These are phyloP conservation scores for Hafferia zeledoni DNA, from an alignment of 2,797 vertebrate species.

Conservation along the genomic window DNA sequence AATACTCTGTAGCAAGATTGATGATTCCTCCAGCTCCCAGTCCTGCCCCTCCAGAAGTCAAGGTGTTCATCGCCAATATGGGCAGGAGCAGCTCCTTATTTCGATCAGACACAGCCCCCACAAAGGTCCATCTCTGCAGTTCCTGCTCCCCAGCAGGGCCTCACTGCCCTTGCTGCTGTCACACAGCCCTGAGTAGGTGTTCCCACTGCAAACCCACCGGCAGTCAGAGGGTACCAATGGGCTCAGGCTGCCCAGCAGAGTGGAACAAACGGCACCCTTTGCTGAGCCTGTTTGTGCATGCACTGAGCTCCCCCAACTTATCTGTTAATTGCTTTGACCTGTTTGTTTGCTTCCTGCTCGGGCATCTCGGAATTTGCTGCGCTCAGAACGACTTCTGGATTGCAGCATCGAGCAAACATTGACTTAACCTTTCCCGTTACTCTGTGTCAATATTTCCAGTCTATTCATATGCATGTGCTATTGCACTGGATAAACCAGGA, in stretches of 20 bases:
- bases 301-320: conserved; percentile 7
- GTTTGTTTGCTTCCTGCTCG: conserved; percentile 59
- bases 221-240: fast-evolving
- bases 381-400: conserved; percentile 18
- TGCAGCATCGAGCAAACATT: conserved; percentile 70
- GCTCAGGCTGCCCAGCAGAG: background rate
- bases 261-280: background rate
- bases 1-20: conserved; percentile 22
- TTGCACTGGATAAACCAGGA: conserved; percentile 19
- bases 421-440: conserved; percentile 71
- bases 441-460: conserved; percentile 50
- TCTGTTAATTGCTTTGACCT: conserved; percentile 76
- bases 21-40: background rate
- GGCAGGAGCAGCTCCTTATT: background rate
- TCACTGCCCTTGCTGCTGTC: background rate
- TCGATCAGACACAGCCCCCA: fast-evolving
- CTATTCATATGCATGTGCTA: conserved; percentile 50
- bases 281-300: background rate
- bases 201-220: background rate
- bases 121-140: background rate
- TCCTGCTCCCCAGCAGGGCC: background rate
- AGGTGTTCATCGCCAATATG: background rate
- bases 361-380: conserved; percentile 47
- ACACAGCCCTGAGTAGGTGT: background rate
- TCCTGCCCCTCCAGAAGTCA: background rate